These are phyloP conservation scores for Micrasema minimum DNA, from an alignment of 1,140 invertebrate genomes.

Conservation along the genomic window DNA sequence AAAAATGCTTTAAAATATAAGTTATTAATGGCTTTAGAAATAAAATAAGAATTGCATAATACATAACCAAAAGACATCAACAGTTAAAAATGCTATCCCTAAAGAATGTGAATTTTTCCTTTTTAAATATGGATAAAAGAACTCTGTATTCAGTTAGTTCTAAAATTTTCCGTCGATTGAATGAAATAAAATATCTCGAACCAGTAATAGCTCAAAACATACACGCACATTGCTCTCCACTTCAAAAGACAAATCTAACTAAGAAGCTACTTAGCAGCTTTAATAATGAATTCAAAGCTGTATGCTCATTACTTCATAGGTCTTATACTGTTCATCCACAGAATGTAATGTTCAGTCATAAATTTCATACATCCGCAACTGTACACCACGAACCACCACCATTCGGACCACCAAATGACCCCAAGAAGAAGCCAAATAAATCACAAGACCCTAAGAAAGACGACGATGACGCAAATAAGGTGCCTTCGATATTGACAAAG, in stretches of 20 bases:
- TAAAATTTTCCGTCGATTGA: slow-evolving; percentile 19
- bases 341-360: slow-evolving; percentile 1
- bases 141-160: slow-evolving; percentile 15
- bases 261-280: slow-evolving; percentile 30
- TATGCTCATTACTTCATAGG: slow-evolving; percentile 38
- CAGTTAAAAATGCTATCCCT: slow-evolving; percentile 21
- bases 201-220: background rate
- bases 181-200: slow-evolving; percentile 3
- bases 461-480: slow-evolving; percentile 72
- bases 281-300: slow-evolving; percentile 44
- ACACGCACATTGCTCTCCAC: background rate
- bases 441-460: slow-evolving; percentile 55
- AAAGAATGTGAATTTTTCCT: slow-evolving; percentile 18
- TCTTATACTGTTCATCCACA: slow-evolving; percentile 9
- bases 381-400: slow-evolving; percentile 41
- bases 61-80: slow-evolving; percentile 27
- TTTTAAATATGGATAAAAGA: slow-evolving; percentile 27
- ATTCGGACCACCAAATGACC: slow-evolving; percentile 46
- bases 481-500: slow-evolving; percentile 76
- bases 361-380: slow-evolving; percentile 44
- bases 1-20: too few species aligned
- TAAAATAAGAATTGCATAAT: slow-evolving; percentile 39
- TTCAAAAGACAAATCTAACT: slow-evolving; percentile 13
- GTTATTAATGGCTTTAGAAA: too few species aligned
- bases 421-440: slow-evolving; percentile 15